Evolutionary conservation across 2,888 invertebrate species (phyloP).

Genomic region (Cheilosia soror): DNA sequence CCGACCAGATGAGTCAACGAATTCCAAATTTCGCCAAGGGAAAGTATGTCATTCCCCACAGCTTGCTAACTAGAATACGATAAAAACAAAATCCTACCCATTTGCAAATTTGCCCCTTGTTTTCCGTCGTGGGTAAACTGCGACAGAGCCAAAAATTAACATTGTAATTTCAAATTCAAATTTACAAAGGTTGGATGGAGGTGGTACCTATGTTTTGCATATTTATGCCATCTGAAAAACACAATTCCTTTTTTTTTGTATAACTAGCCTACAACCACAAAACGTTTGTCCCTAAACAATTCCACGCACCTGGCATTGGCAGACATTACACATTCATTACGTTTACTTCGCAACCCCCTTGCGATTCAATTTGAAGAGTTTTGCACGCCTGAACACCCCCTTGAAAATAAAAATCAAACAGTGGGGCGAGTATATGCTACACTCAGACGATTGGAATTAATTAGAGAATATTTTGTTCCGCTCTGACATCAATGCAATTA

Average conservation of each 20-base stretch:
- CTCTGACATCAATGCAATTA: slow-evolving; percentile 17
- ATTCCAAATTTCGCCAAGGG: no score
- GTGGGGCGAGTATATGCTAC: neutral
- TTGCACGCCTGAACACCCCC: slow-evolving; percentile 22
- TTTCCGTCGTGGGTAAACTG: neutral
- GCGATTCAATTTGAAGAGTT: slow-evolving; percentile 11
- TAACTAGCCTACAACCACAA: slow-evolving; percentile 42
- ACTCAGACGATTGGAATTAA: slow-evolving; percentile 63
- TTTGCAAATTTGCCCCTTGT: neutral
- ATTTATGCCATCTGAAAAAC: slow-evolving; percentile 59
- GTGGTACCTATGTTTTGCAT: slow-evolving; percentile 46
- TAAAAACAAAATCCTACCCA: neutral
- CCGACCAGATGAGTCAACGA: no score
- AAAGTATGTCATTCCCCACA: neutral
- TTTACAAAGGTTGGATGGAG: slow-evolving; percentile 50
- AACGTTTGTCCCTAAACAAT: slow-evolving; percentile 59
- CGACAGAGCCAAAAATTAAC: slow-evolving; percentile 31
- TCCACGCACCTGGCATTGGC: slow-evolving; percentile 56
- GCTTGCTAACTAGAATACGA: no score
- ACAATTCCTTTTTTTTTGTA: slow-evolving; percentile 42
- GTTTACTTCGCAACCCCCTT: neutral
- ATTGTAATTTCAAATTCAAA: slow-evolving; percentile 54
- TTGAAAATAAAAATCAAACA: slow-evolving; percentile 44
- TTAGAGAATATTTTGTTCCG: slow-evolving; percentile 59
- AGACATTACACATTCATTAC: slow-evolving; percentile 44